Base-by-base conservation (phyloP, 1,140 invertebrate genomes). In the Drosophila dunni region DNA sequence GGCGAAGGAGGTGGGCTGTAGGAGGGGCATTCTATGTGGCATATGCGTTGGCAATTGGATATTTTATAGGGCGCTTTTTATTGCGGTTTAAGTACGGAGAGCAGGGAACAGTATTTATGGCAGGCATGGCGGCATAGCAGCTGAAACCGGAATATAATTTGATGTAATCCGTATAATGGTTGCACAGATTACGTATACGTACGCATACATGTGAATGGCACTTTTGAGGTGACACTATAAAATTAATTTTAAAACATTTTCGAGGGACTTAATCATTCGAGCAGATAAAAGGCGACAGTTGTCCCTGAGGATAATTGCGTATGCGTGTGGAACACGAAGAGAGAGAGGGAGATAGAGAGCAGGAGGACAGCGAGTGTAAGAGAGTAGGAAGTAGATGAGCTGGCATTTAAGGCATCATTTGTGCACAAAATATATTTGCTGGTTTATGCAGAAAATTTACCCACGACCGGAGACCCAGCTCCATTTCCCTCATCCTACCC, bases 201-300 rank as follows among this genome's bases (percentile, higher is more conserved):
- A 56, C 24, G 24, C 24, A 29, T 29, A 29, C 24, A 38, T 20
- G 36, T 51, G 65, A 34, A 15, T 42, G 50, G 13, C 24, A 45
- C 10, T 58, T 45, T 61, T 45, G 65, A 64, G 73, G 71, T 74
- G 42, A 61, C 69, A 70, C 85, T 84, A 89, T 88, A 78, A 89
- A 88, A 89, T 89, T 89, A 81, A 89, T 89, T 89, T 89, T 65
- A 81, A 83, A 82, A 89, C 81, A 89, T 77, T 89, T 29, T 72
- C 48, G 60, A 46, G 50, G 6, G 48, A 61, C 74, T 83, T 89
- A 89, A 89, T 89, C 84, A 89, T 89, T 89, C 68, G 78, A 74
- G 79, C 85, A 83, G 78, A 89, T 90, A 89, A 89, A 78, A 84
- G 70, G 71, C 81, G 78, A 89, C 85, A 89, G 71, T 89, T 89